Percentiles rank a stretch among this genome's conserved stretches.
Evolutionary conservation across 2,888 invertebrate species (phyloP).

Genomic region (Leucophora obtusa): DNA sequence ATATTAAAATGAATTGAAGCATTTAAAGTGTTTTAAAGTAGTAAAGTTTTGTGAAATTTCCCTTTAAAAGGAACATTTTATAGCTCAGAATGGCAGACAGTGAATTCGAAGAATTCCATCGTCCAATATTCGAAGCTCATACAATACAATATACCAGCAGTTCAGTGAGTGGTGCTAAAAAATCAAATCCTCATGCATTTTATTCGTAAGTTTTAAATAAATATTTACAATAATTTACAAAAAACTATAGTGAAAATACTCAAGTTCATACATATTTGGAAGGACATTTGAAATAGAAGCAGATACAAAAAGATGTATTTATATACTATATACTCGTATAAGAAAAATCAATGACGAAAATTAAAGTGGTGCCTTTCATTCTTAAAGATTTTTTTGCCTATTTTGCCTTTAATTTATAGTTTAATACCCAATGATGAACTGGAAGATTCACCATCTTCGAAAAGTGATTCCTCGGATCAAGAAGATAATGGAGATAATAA

Average conservation of each 20-base stretch:
- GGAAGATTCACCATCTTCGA: constrained; percentile 88
- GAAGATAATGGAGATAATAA: constrained; percentile 78
- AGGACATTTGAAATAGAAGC: constrained; percentile 35
- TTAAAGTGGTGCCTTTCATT: not conserved
- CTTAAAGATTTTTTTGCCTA: constrained; percentile 2
- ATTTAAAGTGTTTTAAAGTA: not conserved
- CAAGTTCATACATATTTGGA: not conserved
- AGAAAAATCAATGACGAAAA: constrained; percentile 59
- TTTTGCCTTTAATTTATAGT: constrained; percentile 79
- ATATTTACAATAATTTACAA: constrained; percentile 6
- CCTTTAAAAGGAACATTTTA: not conserved
- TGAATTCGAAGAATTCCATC: constrained; percentile 95
- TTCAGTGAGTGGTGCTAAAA: constrained; percentile 62
- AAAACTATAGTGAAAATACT: not conserved
- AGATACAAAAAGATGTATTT: not conserved
- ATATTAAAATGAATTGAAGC: constrained; percentile 9
- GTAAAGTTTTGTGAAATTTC: not conserved
- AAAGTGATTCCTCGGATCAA: constrained; percentile 85
- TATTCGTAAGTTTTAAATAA: constrained; percentile 88
- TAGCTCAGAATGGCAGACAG: constrained; percentile 88
- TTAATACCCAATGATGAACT: constrained; percentile 90
- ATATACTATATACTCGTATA: constrained; percentile 9
- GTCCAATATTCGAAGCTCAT: constrained; percentile 82
- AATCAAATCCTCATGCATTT: constrained; percentile 84
- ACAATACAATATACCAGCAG: constrained; percentile 81